A percentile compares a stretch with the other conserved stretches of the same genome.
These are phyloP conservation scores for Magallana gigas DNA, from an alignment of 1,140 invertebrate genomes.

Conservation along the genomic window DNA sequence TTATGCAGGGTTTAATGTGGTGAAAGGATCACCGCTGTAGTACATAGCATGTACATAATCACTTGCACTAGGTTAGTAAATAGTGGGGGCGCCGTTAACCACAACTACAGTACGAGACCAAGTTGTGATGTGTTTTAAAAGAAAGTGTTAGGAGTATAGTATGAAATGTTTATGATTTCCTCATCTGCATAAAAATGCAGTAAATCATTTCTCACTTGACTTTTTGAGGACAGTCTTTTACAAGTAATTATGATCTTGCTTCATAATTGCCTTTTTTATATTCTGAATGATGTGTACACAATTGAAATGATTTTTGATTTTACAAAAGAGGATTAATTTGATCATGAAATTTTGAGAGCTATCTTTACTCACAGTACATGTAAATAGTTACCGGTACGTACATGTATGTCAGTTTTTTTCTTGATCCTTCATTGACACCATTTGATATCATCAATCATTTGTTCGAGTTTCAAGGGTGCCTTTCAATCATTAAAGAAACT, in stretches of 20 bases:
- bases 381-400: no score
- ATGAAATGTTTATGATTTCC: background rate
- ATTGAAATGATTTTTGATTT: background rate
- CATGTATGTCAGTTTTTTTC: background rate
- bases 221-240: background rate
- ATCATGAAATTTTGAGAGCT: background rate
- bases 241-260: background rate
- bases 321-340: background rate
- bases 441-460: no score
- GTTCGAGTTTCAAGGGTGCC: no score
- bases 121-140: no score
- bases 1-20: no score
- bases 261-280: background rate
- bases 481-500: no score
- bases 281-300: background rate
- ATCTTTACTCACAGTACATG: background rate
- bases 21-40: no score
- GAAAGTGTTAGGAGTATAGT: background rate
- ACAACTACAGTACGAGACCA: no score
- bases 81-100: no score
- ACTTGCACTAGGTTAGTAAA: no score
- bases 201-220: background rate
- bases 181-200: conserved; percentile 3
- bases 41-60: no score
- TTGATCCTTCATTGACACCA: background rate